Evolutionary conservation across 2,113 vertebrate genomes (phyloP).

Genomic region (Ovis canadensis): DNA sequence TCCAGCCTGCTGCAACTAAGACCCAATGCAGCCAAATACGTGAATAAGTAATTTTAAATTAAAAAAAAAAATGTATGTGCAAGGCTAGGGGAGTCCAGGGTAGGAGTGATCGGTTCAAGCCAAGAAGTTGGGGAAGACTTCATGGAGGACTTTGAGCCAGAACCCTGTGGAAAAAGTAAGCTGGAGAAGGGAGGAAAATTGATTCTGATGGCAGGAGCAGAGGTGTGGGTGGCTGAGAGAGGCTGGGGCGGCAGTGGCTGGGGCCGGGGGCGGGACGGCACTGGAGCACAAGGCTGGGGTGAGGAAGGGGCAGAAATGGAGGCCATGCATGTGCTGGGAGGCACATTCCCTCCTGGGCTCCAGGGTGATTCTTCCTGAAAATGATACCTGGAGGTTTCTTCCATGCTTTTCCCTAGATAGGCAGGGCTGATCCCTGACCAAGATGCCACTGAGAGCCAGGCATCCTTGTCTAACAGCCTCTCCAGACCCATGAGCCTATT

Average conservation of each 20-base stretch:
- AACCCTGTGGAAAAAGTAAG: accelerated
- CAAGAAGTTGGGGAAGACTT: not conserved
- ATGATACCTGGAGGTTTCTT: accelerated
- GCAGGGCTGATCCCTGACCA: not conserved
- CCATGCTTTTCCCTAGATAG: not conserved
- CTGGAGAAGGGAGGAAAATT: not conserved
- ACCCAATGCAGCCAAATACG: not conserved
- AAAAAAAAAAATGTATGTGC: accelerated
- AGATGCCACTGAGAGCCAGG: accelerated
- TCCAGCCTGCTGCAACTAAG: not conserved
- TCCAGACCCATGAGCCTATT: too few species aligned
- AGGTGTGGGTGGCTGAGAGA: not conserved
- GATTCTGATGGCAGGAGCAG: accelerated
- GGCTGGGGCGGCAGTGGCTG: accelerated
- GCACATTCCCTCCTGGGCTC: accelerated
- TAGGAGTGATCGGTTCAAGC: accelerated
- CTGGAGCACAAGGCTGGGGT: accelerated
- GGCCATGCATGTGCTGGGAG: accelerated
- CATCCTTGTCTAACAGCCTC: too few species aligned
- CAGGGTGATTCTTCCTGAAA: accelerated
- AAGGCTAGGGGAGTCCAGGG: not conserved
- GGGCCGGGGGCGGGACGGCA: accelerated
- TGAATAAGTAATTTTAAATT: not conserved
- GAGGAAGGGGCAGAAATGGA: accelerated
- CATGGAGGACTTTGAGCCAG: not conserved